phyloP scores from a whole-genome alignment of 2,797 vertebrate species.

The Pseudochromis fuscus region DNA sequence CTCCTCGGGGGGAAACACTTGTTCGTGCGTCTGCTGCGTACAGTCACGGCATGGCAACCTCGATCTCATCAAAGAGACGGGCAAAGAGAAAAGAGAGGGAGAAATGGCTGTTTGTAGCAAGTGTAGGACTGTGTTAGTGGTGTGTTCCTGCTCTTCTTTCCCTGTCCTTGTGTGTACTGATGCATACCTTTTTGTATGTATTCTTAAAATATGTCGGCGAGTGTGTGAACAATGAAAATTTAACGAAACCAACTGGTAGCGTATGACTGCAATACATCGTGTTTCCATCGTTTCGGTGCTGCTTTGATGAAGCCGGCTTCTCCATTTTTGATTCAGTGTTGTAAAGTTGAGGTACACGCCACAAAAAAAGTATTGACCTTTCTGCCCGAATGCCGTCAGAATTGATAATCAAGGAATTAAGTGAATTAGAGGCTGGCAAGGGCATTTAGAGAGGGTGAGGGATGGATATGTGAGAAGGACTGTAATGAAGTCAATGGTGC shows the following conservation, averaged over 20 bases:
- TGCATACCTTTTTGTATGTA: slow-evolving; percentile 63
- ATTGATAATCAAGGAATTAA: slow-evolving; percentile 85
- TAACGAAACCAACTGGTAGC: slow-evolving; percentile 64
- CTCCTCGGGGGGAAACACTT: slow-evolving; percentile 78
- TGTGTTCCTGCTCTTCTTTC: slow-evolving; percentile 38
- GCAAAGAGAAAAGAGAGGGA: slow-evolving; percentile 46
- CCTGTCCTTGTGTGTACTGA: slow-evolving; percentile 58
- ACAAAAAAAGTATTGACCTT: slow-evolving; percentile 80
- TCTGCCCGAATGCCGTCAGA: slow-evolving; percentile 75
- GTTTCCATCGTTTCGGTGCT: slow-evolving; percentile 30
- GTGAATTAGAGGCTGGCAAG: slow-evolving; percentile 82
- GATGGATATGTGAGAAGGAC: slow-evolving; percentile 79
- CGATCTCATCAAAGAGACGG: slow-evolving; percentile 74
- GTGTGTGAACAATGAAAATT: slow-evolving; percentile 70
- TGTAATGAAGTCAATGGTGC: slow-evolving; percentile 85
- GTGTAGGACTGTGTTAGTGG: slow-evolving; percentile 34
- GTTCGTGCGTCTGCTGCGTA: slow-evolving; percentile 69
- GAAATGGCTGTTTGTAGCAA: slow-evolving; percentile 45
- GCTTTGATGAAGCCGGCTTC: slow-evolving; percentile 38
- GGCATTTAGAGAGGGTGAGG: slow-evolving; percentile 73
- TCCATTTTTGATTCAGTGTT: slow-evolving; percentile 49
- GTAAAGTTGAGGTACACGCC: slow-evolving; percentile 71
- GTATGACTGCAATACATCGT: slow-evolving; percentile 54
- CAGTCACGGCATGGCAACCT: slow-evolving; percentile 81
- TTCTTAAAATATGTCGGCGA: slow-evolving; percentile 53